A percentile compares a stretch with the other conserved stretches of the same genome.
Evolutionary conservation across 2,888 invertebrate genomes (phyloP).

Genomic region (Xanthia togata): DNA sequence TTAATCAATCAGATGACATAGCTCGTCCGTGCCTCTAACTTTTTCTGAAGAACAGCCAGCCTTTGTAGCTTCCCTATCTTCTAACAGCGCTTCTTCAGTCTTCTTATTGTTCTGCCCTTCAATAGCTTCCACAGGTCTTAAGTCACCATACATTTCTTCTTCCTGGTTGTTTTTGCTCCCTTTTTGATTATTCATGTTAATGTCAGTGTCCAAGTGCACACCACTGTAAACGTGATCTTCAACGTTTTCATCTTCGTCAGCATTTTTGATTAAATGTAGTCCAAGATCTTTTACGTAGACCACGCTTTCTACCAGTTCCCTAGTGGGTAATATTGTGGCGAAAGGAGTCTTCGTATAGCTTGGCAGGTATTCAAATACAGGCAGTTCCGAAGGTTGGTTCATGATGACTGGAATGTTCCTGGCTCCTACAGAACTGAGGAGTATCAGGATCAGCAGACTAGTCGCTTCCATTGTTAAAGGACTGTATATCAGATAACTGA

Average conservation of each 20-base stretch:
- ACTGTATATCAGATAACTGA: constrained; percentile 37
- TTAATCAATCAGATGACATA: constrained; percentile 2
- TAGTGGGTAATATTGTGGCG: background rate
- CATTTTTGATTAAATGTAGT: background rate
- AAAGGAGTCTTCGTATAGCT: background rate
- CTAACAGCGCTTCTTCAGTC: background rate
- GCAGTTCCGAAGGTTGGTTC: background rate
- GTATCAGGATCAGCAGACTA: constrained; percentile 16
- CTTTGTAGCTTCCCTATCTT: background rate
- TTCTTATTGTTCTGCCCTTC: background rate
- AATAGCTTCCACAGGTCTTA: background rate
- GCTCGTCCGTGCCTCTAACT: accelerated
- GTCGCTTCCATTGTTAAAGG: constrained; percentile 30
- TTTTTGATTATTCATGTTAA: background rate
- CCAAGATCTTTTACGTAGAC: background rate
- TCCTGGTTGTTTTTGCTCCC: background rate
- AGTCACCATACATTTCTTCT: background rate
- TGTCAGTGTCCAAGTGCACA: background rate
- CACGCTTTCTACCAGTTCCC: background rate
- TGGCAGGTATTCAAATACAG: background rate
- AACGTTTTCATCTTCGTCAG: background rate
- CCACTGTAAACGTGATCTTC: background rate
- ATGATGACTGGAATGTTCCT: background rate
- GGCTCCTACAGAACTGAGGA: constrained; percentile 29
- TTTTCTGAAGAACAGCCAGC: background rate